These are phyloP conservation scores for Drosophila fungiperda DNA, from an alignment of 2,888 invertebrate species.

Conservation along the genomic window DNA sequence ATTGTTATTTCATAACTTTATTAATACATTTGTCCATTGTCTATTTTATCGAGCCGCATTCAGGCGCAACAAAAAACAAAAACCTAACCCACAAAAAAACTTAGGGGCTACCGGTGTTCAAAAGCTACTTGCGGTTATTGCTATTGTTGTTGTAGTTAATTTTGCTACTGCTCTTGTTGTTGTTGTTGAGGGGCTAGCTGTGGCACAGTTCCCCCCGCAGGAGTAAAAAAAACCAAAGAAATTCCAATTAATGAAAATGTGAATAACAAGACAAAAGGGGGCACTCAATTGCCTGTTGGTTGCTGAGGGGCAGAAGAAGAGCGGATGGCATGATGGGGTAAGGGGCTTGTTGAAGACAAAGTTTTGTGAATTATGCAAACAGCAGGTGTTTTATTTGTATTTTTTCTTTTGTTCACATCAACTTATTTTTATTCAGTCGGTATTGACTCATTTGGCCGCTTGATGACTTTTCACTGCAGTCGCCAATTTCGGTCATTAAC, in stretches of 20 bases:
- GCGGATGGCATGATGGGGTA: neutral
- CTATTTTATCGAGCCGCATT: slow-evolving; percentile 63
- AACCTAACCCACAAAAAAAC: slow-evolving; percentile 34
- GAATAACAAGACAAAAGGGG: slow-evolving; percentile 39
- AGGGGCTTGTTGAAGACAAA: slow-evolving; percentile 1
- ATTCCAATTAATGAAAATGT: slow-evolving; percentile 77
- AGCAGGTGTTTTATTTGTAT: slow-evolving; percentile 70
- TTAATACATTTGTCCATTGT: slow-evolving; percentile 72
- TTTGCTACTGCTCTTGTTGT: slow-evolving; percentile 21
- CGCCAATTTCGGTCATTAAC: slow-evolving; percentile 74
- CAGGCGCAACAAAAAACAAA: slow-evolving; percentile 72
- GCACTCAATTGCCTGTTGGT: slow-evolving; percentile 2
- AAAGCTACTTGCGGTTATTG: slow-evolving; percentile 35
- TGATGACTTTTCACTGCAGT: slow-evolving; percentile 64
- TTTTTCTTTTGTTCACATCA: slow-evolving; percentile 15
- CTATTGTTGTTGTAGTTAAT: slow-evolving; percentile 18
- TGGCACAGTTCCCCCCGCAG: slow-evolving; percentile 27
- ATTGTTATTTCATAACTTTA: slow-evolving; percentile 71
- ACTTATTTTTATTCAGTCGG: slow-evolving; percentile 12
- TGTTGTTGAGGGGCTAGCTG: slow-evolving; percentile 21
- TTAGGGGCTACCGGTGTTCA: slow-evolving; percentile 53
- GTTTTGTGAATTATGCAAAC: slow-evolving; percentile 65
- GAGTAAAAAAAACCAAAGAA: slow-evolving; percentile 60
- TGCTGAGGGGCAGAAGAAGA: neutral
- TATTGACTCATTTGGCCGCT: slow-evolving; percentile 28